Evolutionary conservation across 2,888 invertebrate genomes (phyloP), one percentile per base, ranked within the genome.

Genomic region (Cheilosia soror): DNA sequence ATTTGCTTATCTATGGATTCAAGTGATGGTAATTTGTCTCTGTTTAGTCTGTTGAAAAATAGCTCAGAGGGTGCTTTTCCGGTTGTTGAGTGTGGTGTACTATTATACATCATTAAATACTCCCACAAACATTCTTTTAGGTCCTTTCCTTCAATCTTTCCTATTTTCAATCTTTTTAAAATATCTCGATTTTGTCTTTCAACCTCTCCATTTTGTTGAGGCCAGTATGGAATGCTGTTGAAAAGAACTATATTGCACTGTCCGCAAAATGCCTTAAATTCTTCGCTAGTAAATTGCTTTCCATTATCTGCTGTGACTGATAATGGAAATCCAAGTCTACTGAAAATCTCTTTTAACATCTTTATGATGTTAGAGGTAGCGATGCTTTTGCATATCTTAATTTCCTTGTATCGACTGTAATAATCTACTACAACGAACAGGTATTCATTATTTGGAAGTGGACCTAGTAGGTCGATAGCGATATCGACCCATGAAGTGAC

Each of bases 221-320:
- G 81, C 53, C 58, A 68, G 29, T 68, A 62, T 25, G 76, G 68
- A 44, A 62, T 68, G 20, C 40, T 69, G 15, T 62, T 77, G 31
- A 53, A 77, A 31, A 77, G 40, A 33, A 33, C 40, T 29, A 88
- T 87, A 65, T 75, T 80, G 65, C 77, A 85, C 31, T 80, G 58
- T 7, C 37, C 73, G 47, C 86, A 87, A 55, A 73, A 87, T 1
- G 5, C 13, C 13, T 82, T 87, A 40, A 87, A 88, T 66, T 87
- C 83, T 27, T 78, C 60, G 42, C 87, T 87, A 20, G 75, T 65
- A 62, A 81, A 87, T 68, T 88, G 83, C 47, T 75, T 73, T 4
- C 87, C 87, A 81, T 84, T 88, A 73, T 87, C 87, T 13, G 80
- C 77, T 58, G 87, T 85, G 51, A 87, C 71, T n/a, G 84, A 65